Conservation (phyloP, 2,888 invertebrate genomes). For the Leucozona laternaria region DNA sequence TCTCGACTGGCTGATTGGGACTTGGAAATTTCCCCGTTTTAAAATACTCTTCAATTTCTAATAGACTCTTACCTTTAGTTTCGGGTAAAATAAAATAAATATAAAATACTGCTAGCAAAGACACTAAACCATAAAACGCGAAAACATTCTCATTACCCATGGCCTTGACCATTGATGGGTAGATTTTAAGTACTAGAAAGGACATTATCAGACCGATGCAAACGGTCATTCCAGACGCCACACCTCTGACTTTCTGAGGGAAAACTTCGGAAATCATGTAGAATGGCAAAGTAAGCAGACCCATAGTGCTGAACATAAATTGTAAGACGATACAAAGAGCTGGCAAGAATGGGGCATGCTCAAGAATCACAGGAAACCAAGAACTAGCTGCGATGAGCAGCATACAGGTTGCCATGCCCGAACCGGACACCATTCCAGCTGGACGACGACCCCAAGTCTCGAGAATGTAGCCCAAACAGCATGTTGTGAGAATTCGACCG, state of each 20-base stretch:
- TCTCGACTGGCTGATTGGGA: conserved; percentile 75
- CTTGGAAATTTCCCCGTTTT: conserved; percentile 76
- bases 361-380: conserved; percentile 82
- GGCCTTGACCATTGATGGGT: conserved; percentile 86
- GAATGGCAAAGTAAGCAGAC: conserved; percentile 88
- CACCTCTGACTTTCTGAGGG: conserved; percentile 86
- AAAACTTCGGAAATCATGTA: conserved; percentile 91
- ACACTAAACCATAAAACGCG: conserved; percentile 86
- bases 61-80: conserved; percentile 88
- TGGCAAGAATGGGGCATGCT: conserved; percentile 79
- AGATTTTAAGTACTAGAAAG: conserved; percentile 88
- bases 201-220: conserved; percentile 87
- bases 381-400: conserved; percentile 85
- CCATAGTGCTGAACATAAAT: conserved; percentile 84
- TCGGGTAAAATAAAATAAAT: conserved; percentile 88
- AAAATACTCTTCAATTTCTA: conserved; percentile 87
- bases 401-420: conserved; percentile 87
- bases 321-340: conserved; percentile 80
- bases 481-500: conserved; percentile 87
- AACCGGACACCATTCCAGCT: conserved; percentile 87
- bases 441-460: conserved; percentile 87
- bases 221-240: conserved; percentile 88
- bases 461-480: conserved; percentile 87
- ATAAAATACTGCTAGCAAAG: conserved; percentile 86
- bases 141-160: conserved; percentile 87